Evolutionary conservation across 2,888 invertebrate species (phyloP).

Genomic region (Timandra comae): DNA sequence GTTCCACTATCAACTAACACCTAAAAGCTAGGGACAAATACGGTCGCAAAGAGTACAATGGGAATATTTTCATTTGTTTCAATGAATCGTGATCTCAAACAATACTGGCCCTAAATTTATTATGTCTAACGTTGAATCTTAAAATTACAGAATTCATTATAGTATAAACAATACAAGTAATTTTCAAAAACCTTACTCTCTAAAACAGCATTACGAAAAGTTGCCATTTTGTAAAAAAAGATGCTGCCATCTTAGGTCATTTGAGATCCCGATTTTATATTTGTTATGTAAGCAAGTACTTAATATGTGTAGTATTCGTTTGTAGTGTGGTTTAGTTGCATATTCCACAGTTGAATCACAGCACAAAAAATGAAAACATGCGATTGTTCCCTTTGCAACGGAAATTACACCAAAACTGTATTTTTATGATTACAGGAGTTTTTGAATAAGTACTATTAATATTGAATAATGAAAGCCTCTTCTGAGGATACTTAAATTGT

Average conservation of each 20-base stretch:
- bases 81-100: neutral
- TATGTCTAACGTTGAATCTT: too few species aligned
- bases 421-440: conserved; percentile 66
- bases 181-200: too few species aligned
- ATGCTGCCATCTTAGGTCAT: too few species aligned
- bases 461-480: conserved; percentile 66
- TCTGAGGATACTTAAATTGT: conserved; percentile 54
- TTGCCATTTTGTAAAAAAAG: neutral
- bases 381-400: conserved; percentile 68
- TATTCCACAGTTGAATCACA: neutral
- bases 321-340: neutral
- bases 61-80: conserved; percentile 25
- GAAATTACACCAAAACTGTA: conserved; percentile 65
- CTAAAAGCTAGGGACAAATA: conserved; percentile 72
- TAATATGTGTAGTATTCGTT: neutral
- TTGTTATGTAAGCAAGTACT: conserved; percentile 1
- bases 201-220: neutral
- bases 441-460: conserved; percentile 68
- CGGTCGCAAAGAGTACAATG: conserved; percentile 66
- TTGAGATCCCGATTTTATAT: neutral
- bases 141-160: too few species aligned
- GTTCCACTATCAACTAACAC: conserved; percentile 68
- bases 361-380: conserved; percentile 22
- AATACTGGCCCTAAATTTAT: neutral
- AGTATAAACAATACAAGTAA: too few species aligned